These are phyloP conservation scores for Chaenocephalus aceratus DNA, from an alignment of 2,113 vertebrate genomes.

Conservation along the genomic window DNA sequence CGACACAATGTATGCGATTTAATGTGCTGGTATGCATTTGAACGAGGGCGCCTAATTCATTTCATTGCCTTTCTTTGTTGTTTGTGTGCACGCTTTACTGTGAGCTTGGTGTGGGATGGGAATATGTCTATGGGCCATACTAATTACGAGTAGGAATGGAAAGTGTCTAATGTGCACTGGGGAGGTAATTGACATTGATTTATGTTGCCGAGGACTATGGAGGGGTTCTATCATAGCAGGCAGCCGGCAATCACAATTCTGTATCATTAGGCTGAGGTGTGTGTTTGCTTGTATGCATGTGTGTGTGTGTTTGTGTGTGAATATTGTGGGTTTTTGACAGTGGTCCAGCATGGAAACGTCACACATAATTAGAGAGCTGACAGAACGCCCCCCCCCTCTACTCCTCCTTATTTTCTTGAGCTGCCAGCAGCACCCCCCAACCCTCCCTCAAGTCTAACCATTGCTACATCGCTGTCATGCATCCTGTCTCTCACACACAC, in stretches of 20 bases:
- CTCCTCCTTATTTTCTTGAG: constrained; percentile 4
- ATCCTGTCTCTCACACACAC: constrained; percentile 27
- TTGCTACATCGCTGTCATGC: constrained; percentile 58
- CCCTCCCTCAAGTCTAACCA: constrained; percentile 22
- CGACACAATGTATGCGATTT: constrained; percentile 50
- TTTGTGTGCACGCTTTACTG: constrained; percentile 59
- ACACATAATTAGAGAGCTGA: constrained; percentile 82
- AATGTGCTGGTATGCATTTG: constrained; percentile 61
- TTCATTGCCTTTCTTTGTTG: constrained; percentile 62
- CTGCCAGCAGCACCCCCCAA: constrained; percentile 28
- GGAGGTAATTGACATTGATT: constrained; percentile 86
- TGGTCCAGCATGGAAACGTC: constrained; percentile 77
- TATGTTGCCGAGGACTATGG: constrained; percentile 79
- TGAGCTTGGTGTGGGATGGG: constrained; percentile 67
- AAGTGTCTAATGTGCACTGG: constrained; percentile 82
- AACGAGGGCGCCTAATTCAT: constrained; percentile 40
- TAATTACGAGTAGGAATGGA: constrained; percentile 80
- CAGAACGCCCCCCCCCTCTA: constrained; percentile 50
- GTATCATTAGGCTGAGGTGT: constrained; percentile 74
- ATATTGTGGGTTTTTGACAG: constrained; percentile 67
- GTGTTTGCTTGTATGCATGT: constrained; percentile 39
- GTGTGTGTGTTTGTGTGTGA: constrained; percentile 54
- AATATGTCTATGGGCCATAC: constrained; percentile 77
- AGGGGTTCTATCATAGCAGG: constrained; percentile 80
- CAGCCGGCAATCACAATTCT: constrained; percentile 80